Evolutionary conservation across 2,888 invertebrate species (phyloP).

Genomic region (Tachina lurida): DNA sequence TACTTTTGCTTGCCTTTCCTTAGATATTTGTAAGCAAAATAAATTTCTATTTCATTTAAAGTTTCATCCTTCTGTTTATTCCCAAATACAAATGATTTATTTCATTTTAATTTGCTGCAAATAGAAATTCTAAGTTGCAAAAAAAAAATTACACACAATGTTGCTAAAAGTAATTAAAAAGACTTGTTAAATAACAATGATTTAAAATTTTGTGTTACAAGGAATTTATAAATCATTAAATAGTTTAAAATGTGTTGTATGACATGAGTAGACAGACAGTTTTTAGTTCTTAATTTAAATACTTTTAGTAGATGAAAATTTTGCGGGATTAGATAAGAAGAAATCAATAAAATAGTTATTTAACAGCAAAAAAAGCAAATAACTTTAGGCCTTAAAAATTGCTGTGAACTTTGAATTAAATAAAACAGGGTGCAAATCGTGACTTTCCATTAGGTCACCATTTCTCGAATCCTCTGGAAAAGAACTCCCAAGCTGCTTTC

Average conservation of each 20-base stretch:
- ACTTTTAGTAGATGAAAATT: too few relatives aligned
- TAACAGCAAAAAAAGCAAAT: too few relatives aligned
- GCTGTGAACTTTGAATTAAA: too few relatives aligned
- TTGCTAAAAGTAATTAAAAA: slow-evolving; percentile 14
- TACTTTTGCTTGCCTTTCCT: background rate
- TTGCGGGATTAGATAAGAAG: too few relatives aligned
- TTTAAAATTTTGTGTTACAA: background rate
- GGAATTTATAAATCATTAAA: background rate
- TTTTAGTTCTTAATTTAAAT: background rate
- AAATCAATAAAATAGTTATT: too few relatives aligned
- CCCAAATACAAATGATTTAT: slow-evolving; percentile 10
- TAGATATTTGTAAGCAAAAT: background rate
- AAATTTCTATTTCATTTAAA: slow-evolving; percentile 5
- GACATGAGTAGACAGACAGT: background rate
- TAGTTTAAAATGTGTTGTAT: slow-evolving; percentile 3
- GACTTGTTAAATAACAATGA: background rate
- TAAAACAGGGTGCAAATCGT: too few relatives aligned
- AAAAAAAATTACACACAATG: background rate
- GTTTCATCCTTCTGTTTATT: background rate
- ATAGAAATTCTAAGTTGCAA: background rate
- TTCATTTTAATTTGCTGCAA: background rate
- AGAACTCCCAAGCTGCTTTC: too few relatives aligned
- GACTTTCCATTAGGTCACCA: too few relatives aligned
- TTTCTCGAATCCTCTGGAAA: too few relatives aligned
- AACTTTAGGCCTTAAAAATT: too few relatives aligned